Conservation (phyloP, 2,888 invertebrate genomes). For the Metallyticus violacea region DNA sequence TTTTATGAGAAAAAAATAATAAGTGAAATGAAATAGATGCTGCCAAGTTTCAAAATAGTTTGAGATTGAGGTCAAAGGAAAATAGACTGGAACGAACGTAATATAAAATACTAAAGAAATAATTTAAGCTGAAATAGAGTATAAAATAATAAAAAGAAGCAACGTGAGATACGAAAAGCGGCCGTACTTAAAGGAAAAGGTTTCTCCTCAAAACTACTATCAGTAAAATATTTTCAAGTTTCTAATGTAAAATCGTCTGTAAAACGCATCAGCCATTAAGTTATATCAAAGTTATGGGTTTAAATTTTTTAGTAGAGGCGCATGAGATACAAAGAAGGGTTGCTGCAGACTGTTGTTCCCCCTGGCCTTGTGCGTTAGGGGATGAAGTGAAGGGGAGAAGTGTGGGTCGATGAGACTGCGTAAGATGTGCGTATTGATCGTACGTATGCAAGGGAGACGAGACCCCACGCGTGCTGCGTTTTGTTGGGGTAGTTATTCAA, state of each 20-base stretch:
- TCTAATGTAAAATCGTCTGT: background rate
- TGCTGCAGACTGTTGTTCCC: background rate
- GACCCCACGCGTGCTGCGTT: constrained; percentile 15
- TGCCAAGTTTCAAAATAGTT: too few species aligned
- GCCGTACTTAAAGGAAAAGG: too few species aligned
- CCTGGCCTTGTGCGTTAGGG: background rate
- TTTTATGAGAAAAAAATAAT: too few species aligned
- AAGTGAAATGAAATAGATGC: too few species aligned
- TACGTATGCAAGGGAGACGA: background rate
- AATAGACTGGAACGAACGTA: too few species aligned
- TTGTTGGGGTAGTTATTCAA: constrained; percentile 15
- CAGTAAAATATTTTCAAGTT: too few species aligned
- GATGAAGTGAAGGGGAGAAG: background rate
- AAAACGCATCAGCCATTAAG: background rate
- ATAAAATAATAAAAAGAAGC: too few species aligned
- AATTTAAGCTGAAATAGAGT: too few species aligned
- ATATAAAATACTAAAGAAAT: too few species aligned
- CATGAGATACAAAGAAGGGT: background rate
- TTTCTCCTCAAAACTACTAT: too few species aligned
- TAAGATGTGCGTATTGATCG: constrained; percentile 15
- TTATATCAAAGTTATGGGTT: background rate
- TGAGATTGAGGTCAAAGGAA: too few species aligned
- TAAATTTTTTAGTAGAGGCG: background rate
- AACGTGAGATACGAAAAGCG: too few species aligned
- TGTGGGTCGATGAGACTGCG: constrained; percentile 13